Conservation (phyloP, 2,113 vertebrate species). For the Amphiprion percula region DNA sequence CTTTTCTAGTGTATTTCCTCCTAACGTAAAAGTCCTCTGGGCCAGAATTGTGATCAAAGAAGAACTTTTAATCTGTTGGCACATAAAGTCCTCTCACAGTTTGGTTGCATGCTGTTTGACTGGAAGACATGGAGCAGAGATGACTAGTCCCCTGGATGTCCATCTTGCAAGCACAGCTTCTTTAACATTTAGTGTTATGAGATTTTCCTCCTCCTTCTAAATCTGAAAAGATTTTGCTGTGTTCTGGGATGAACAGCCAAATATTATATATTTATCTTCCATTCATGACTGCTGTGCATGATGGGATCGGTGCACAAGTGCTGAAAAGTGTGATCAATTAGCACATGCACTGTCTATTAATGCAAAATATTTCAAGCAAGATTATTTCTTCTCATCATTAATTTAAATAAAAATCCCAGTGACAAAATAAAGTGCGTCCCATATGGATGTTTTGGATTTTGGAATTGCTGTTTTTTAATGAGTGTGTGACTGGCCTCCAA, state of each 20-base stretch:
- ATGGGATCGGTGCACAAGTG: background rate
- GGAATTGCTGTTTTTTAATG: conserved; percentile 72
- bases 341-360: background rate
- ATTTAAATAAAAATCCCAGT: conserved; percentile 11
- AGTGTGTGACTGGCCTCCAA: conserved; percentile 77
- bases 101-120: conserved; percentile 13
- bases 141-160: conserved; percentile 13
- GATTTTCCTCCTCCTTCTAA: conserved; percentile 10
- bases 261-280: background rate
- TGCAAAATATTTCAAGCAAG: background rate
- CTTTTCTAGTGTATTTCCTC: background rate
- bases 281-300: background rate
- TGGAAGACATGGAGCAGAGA: conserved; percentile 24
- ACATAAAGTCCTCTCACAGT: conserved; percentile 13
- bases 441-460: conserved; percentile 43
- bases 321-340: background rate
- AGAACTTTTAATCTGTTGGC: conserved; percentile 15
- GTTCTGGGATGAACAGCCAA: background rate
- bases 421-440: conserved; percentile 27
- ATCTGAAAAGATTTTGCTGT: background rate
- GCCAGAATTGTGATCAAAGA: background rate
- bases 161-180: conserved; percentile 15
- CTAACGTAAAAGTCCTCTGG: background rate
- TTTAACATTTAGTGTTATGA: background rate
- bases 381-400: background rate